A percentile compares a stretch with the other conserved stretches of the same genome.
Evolutionary conservation across 2,797 vertebrate species (phyloP).

Genomic region (Euphonia xanthogaster): DNA sequence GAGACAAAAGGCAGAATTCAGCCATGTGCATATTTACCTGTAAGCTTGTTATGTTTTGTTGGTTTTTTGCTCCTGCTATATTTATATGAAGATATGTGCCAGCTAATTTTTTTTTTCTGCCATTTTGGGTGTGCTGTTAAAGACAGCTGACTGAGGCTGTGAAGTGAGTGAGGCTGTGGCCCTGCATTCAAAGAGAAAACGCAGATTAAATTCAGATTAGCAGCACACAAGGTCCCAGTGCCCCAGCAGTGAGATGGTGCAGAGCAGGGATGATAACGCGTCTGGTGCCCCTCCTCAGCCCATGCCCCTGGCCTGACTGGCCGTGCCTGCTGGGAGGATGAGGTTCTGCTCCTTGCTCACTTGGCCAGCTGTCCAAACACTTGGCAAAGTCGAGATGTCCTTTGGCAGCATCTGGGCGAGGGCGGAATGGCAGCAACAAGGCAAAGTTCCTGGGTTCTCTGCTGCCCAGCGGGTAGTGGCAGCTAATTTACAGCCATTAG

Average conservation of each 20-base stretch:
- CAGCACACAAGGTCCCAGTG: fast-evolving
- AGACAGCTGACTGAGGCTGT: background rate
- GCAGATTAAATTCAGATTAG: background rate
- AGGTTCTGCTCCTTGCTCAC: background rate
- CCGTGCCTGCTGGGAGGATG: fast-evolving
- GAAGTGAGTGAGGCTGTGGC: background rate
- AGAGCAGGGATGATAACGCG: fast-evolving
- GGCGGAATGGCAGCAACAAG: background rate
- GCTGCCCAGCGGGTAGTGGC: background rate
- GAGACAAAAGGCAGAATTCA: background rate
- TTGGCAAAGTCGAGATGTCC: background rate
- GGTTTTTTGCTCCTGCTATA: fast-evolving
- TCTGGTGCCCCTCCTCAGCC: background rate
- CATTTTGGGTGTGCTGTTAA: background rate
- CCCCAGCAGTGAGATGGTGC: background rate
- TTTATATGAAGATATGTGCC: background rate
- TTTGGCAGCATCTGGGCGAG: background rate
- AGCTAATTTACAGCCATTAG: conserved; percentile 1
- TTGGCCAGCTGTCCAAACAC: background rate
- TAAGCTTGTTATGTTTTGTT: fast-evolving
- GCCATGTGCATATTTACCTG: background rate
- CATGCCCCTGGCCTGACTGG: background rate
- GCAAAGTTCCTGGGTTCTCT: background rate
- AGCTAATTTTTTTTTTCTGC: background rate
- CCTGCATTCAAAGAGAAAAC: background rate